These are phyloP conservation scores for Pachyramphus minor DNA, from an alignment of 2,113 vertebrate species.

Conservation along the genomic window DNA sequence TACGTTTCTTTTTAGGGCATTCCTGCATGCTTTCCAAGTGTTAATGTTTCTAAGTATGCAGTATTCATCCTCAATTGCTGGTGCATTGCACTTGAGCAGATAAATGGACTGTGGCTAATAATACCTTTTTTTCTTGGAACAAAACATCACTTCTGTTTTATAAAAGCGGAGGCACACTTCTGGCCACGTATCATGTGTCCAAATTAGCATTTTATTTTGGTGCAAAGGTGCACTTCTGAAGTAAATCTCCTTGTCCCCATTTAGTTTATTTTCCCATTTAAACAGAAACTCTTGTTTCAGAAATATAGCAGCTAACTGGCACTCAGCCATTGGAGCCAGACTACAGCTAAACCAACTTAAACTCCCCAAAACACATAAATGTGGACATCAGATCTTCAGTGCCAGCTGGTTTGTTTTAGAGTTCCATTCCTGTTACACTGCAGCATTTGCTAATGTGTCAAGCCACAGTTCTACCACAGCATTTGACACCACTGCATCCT, in stretches of 20 bases:
- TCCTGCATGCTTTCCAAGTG: conserved; percentile 37
- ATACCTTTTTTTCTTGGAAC: neutral
- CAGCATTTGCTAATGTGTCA: neutral
- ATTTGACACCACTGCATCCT: neutral
- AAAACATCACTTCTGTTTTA: neutral
- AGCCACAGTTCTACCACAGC: neutral
- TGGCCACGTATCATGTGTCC: neutral
- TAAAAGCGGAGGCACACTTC: neutral
- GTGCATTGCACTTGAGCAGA: neutral
- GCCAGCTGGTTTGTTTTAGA: neutral
- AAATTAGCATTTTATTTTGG: neutral
- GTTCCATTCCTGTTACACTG: neutral
- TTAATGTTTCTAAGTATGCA: conserved; percentile 11
- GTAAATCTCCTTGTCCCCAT: neutral
- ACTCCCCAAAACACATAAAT: neutral
- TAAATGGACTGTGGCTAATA: conserved; percentile 1
- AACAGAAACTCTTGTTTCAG: neutral
- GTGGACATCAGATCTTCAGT: neutral
- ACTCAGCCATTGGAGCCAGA: neutral
- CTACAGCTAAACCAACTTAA: neutral
- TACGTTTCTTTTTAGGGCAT: conserved; percentile 42
- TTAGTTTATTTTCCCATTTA: conserved; percentile 1
- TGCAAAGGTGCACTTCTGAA: neutral
- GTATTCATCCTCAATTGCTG: neutral
- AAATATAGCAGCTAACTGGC: neutral